phyloP scores from a whole-genome alignment of 2,888 invertebrate species.

The Patella caerulea region DNA sequence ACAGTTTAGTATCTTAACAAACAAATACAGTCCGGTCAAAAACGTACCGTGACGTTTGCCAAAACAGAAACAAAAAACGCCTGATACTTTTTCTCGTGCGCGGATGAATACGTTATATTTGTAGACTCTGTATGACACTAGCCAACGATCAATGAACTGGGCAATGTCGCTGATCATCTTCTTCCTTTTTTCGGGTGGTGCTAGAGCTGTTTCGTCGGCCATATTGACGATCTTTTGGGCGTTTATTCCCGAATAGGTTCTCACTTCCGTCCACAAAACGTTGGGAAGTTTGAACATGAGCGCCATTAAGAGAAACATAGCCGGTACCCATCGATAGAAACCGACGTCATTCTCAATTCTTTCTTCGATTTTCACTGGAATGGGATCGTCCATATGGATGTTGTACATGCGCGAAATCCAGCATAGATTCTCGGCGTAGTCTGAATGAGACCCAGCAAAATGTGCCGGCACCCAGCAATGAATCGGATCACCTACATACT shows the following conservation, averaged over 20 bases:
- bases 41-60: constrained; percentile 65
- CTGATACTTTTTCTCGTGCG: constrained; percentile 50
- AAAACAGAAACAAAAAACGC: constrained; percentile 55
- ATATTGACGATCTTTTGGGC: constrained; percentile 42
- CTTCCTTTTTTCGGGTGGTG: constrained; percentile 31
- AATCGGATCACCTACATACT: constrained; percentile 46
- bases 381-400: constrained; percentile 38
- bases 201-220: constrained; percentile 35
- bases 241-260: constrained; percentile 39
- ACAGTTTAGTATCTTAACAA: constrained; percentile 63
- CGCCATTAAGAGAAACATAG: constrained; percentile 37
- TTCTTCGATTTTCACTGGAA: constrained; percentile 30
- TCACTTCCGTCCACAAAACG: constrained; percentile 41
- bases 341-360: constrained; percentile 39
- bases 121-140: constrained; percentile 36
- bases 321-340: constrained; percentile 45
- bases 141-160: constrained; percentile 39
- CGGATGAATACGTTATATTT: constrained; percentile 55
- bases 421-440: constrained; percentile 40
- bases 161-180: constrained; percentile 34
- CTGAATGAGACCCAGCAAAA: constrained; percentile 38
- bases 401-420: constrained; percentile 44
- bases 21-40: constrained; percentile 63
- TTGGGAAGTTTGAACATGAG: constrained; percentile 42
- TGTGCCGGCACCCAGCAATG: constrained; percentile 45